Evolutionary conservation across 2,797 vertebrate genomes (phyloP).

Genomic region (Morelia viridis): DNA sequence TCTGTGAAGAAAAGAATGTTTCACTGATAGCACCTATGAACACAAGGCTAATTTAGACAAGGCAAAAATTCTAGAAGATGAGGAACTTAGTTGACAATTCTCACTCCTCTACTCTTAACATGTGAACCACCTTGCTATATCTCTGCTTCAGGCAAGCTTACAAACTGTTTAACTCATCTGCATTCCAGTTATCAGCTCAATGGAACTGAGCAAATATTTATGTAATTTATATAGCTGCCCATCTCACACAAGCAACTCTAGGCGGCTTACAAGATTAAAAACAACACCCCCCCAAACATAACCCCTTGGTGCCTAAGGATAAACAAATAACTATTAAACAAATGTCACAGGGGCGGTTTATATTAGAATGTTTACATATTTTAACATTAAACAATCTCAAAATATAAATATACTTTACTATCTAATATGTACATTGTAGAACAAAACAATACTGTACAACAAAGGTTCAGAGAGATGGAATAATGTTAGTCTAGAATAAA

Average conservation of each 20-base stretch:
- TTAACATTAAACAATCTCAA: background rate
- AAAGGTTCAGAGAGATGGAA: background rate
- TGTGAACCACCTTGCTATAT: background rate
- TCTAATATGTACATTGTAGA: background rate
- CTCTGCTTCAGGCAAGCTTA: background rate
- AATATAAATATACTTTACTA: background rate
- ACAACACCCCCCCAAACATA: background rate
- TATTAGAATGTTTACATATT: background rate
- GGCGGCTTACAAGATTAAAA: too few species aligned
- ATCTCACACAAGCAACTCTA: too few species aligned
- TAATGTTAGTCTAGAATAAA: background rate
- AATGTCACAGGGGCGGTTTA: too few species aligned
- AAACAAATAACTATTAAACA: background rate
- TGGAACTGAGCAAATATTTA: background rate
- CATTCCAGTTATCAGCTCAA: background rate
- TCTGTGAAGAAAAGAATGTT: constrained; percentile 11
- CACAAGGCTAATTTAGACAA: background rate
- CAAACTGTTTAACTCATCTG: background rate
- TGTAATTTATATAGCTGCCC: too few species aligned
- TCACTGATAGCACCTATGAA: background rate
- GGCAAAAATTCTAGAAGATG: background rate
- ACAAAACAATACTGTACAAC: background rate
- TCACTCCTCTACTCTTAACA: background rate
- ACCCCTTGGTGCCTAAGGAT: background rate
- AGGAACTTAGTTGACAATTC: background rate